Conservation (phyloP, 2,888 invertebrate genomes). For the Brenthis hecate region DNA sequence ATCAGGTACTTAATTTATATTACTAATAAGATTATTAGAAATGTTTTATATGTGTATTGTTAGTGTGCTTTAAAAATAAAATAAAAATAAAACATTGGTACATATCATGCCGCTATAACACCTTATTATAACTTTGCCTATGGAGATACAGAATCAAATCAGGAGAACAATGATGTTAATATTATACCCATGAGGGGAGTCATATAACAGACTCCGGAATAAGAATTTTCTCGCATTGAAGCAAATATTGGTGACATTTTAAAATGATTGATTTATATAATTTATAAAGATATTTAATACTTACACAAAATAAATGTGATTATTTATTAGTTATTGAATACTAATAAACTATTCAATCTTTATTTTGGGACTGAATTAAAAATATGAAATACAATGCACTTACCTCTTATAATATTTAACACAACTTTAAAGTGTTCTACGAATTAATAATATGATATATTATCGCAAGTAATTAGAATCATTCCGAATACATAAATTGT, state of each 20-base stretch:
- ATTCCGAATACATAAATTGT: background rate
- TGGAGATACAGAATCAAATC: constrained; percentile 81
- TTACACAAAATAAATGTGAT: too few relatives aligned
- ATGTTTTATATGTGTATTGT: too few relatives aligned
- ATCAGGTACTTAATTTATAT: too few relatives aligned
- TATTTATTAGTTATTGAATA: too few relatives aligned
- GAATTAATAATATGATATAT: too few relatives aligned
- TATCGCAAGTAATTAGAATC: too few relatives aligned
- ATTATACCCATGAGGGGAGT: constrained; percentile 71
- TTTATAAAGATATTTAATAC: too few relatives aligned
- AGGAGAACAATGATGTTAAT: constrained; percentile 73
- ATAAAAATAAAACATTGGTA: background rate
- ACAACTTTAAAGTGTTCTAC: too few relatives aligned
- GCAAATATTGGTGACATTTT: background rate
- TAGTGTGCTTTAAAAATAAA: too few relatives aligned
- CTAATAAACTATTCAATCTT: background rate
- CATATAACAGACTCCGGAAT: constrained; percentile 45
- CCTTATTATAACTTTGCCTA: constrained; percentile 71
- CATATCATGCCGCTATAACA: constrained; percentile 51
- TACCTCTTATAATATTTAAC: too few relatives aligned
- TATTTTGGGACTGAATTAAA: background rate
- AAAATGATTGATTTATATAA: background rate
- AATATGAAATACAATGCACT: too few relatives aligned
- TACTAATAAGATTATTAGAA: too few relatives aligned
- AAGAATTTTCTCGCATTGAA: constrained; percentile 35